Conservation (phyloP, 2,797 vertebrate species). For the Brotogeris chrysoptera region DNA sequence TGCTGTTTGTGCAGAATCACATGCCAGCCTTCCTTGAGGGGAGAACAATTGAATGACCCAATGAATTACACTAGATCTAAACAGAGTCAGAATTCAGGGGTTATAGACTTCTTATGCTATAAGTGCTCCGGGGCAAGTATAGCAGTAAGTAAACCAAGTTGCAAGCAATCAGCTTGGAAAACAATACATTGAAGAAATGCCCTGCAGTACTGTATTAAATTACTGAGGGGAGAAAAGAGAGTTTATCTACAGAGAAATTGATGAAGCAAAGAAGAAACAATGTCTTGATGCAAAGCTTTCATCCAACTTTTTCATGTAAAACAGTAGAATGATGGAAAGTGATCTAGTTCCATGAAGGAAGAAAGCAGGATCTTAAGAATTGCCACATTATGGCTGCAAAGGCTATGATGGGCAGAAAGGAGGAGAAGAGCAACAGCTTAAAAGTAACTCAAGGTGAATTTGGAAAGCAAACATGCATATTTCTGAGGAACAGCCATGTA, state of each 20-base stretch:
- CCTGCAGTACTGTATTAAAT: background rate
- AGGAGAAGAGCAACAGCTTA: background rate
- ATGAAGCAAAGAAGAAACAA: background rate
- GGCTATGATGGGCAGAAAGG: background rate
- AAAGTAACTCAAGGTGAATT: background rate
- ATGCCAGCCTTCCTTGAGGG: background rate
- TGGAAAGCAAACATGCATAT: background rate
- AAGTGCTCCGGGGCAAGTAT: background rate
- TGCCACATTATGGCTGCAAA: background rate
- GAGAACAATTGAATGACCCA: background rate
- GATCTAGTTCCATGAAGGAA: background rate
- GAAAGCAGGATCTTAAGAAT: background rate
- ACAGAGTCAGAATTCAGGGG: background rate
- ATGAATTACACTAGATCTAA: background rate
- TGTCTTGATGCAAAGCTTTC: background rate
- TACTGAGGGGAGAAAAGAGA: background rate
- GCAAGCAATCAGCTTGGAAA: background rate
- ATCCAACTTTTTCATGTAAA: background rate
- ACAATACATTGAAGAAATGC: background rate
- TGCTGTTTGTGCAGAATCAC: background rate
- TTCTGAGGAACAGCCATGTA: background rate
- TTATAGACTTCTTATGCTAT: rapidly evolving
- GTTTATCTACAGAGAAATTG: background rate
- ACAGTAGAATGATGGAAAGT: background rate
- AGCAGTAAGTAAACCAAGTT: background rate